Percentiles rank a stretch among this genome's conserved stretches.
Evolutionary conservation across 2,113 vertebrate species (phyloP).

Genomic region (Peromyscus leucopus): DNA sequence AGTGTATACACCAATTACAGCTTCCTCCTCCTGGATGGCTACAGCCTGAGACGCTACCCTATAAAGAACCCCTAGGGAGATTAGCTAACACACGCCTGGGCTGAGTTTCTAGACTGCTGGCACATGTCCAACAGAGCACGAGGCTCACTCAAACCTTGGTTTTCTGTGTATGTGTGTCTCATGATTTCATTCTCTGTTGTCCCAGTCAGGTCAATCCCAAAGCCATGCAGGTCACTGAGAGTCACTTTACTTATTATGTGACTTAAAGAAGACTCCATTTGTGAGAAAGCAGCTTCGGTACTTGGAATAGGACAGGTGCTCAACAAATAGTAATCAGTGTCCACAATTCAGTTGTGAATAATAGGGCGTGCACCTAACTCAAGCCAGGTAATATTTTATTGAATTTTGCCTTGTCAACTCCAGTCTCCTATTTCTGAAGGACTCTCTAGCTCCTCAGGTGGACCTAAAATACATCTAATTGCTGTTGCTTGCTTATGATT

Average conservation of each 20-base stretch:
- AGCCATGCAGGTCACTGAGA: not conserved
- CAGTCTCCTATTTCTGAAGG: conserved; percentile 11
- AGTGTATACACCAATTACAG: not conserved
- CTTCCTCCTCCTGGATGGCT: not conserved
- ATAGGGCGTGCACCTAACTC: not conserved
- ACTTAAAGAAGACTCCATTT: conserved; percentile 42
- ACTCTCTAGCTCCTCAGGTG: conserved; percentile 2
- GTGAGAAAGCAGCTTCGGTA: not conserved
- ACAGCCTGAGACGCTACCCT: not conserved
- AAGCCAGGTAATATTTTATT: not conserved
- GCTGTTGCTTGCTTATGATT: not conserved
- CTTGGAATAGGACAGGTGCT: not conserved
- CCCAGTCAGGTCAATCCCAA: not conserved
- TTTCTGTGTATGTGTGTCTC: not conserved
- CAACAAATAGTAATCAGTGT: conserved; percentile 1
- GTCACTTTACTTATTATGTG: not conserved
- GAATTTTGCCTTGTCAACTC: conserved; percentile 3
- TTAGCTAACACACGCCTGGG: not conserved
- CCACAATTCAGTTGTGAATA: conserved; percentile 1
- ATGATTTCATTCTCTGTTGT: too few species aligned
- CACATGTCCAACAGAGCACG: not conserved
- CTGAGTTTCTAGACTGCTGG: not conserved
- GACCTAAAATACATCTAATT: not conserved
- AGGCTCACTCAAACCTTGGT: not conserved
- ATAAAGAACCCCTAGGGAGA: not conserved